phyloP scores from a whole-genome alignment of 1,140 invertebrate species.

The Meloidogyne hapla region DNA sequence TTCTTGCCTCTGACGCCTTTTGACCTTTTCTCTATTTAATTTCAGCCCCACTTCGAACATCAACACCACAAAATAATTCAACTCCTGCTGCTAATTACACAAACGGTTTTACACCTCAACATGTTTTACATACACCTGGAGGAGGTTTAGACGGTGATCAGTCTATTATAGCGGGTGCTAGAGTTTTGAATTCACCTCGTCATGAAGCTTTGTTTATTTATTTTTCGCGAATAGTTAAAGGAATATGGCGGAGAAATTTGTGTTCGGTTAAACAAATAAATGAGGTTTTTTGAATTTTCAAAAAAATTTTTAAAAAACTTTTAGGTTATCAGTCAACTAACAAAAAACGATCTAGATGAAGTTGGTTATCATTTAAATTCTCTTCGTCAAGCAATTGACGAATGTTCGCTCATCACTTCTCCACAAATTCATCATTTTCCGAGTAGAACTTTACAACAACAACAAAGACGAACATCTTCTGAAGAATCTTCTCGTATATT shows the following conservation, averaged over 20 bases:
- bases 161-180: conserved; percentile 59
- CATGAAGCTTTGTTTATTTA: conserved; percentile 82
- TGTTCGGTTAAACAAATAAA: conserved; percentile 28
- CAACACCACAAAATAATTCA: conserved; percentile 30
- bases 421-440: neutral
- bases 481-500: neutral
- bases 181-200: conserved; percentile 77
- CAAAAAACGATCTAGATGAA: conserved; percentile 23
- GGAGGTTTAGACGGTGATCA: conserved; percentile 28
- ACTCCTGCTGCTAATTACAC: neutral
- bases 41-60: conserved; percentile 35
- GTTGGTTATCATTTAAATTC: conserved; percentile 12
- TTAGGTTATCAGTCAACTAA: conserved; percentile 25
- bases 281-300: conserved; percentile 13
- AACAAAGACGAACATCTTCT: conserved; percentile 11
- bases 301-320: conserved; percentile 11
- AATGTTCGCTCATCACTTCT: neutral
- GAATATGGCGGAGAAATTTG: conserved; percentile 49
- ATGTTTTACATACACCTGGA: conserved; percentile 22
- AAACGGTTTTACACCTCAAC: conserved; percentile 22
- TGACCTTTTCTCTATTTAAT: neutral
- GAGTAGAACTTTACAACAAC: neutral
- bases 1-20: no score
- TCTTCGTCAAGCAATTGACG: conserved; percentile 20
- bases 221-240: conserved; percentile 52